Conservation (phyloP, 2,113 vertebrate genomes). For the Aspidoscelis tigris region DNA sequence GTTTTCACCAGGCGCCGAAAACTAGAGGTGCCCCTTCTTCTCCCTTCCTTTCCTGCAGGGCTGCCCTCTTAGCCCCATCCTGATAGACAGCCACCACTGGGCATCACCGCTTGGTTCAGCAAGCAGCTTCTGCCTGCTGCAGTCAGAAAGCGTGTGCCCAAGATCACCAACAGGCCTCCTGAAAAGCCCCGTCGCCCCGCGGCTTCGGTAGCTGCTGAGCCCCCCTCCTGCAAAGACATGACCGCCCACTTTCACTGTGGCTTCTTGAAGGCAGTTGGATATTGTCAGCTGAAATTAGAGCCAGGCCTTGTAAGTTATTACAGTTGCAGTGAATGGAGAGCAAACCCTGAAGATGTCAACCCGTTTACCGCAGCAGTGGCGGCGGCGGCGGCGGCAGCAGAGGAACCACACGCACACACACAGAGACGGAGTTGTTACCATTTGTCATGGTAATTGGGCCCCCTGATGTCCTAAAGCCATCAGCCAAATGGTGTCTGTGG, state of each 20-base stretch:
- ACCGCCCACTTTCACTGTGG: neutral
- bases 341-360: conserved; percentile 27
- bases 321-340: conserved; percentile 33
- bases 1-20: no score
- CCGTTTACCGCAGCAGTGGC: neutral
- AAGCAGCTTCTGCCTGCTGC: neutral
- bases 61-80: no score
- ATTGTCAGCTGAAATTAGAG: conserved; percentile 27
- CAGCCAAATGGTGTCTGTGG: neutral
- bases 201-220: neutral
- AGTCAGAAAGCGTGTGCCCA: no score
- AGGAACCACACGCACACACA: conserved; percentile 5
- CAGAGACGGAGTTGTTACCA: conserved; percentile 22
- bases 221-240: neutral
- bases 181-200: neutral
- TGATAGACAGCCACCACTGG: no score
- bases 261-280: neutral
- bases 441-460: neutral
- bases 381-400: neutral
- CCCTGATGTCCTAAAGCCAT: conserved; percentile 5
- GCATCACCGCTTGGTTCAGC: no score
- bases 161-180: neutral
- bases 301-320: conserved; percentile 18
- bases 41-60: no score
- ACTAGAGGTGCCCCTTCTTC: no score